A percentile compares a stretch with the other conserved stretches of the same genome.
These are phyloP conservation scores for Stegodyphus mimosarum DNA, from an alignment of 1,140 invertebrate genomes.

Conservation along the genomic window DNA sequence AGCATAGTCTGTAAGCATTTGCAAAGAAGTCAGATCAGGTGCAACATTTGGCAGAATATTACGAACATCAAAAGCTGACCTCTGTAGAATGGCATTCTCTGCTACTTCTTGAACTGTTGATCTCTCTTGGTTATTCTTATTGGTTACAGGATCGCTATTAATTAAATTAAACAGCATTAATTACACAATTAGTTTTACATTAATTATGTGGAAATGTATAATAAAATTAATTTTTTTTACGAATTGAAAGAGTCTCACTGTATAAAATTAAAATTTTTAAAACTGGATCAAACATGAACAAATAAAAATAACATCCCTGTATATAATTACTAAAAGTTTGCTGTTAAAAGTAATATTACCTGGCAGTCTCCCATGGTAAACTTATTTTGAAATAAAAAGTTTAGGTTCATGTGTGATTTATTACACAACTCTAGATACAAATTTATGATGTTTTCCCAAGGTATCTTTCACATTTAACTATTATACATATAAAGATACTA, in stretches of 20 bases:
- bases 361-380: no score
- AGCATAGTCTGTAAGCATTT: slow-evolving; percentile 88
- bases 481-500: no score
- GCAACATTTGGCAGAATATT: slow-evolving; percentile 94
- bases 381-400: no score
- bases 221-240: no score
- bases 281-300: not conserved
- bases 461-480: no score
- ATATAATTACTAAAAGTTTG: not conserved
- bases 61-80: slow-evolving; percentile 91
- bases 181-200: not conserved
- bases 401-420: no score
- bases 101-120: slow-evolving; percentile 84
- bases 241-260: not conserved
- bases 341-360: no score
- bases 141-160: slow-evolving; percentile 87
- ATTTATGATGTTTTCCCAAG: no score
- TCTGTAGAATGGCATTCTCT: slow-evolving; percentile 88
- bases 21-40: slow-evolving; percentile 88
- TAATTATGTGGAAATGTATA: not conserved
- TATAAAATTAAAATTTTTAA: not conserved
- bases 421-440: no score
- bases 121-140: slow-evolving; percentile 86
- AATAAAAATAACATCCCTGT: not conserved
- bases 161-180: not conserved